Evolutionary conservation across 1,140 invertebrate species (phyloP).

Genomic region (Brachionus asplanchnoidis): DNA sequence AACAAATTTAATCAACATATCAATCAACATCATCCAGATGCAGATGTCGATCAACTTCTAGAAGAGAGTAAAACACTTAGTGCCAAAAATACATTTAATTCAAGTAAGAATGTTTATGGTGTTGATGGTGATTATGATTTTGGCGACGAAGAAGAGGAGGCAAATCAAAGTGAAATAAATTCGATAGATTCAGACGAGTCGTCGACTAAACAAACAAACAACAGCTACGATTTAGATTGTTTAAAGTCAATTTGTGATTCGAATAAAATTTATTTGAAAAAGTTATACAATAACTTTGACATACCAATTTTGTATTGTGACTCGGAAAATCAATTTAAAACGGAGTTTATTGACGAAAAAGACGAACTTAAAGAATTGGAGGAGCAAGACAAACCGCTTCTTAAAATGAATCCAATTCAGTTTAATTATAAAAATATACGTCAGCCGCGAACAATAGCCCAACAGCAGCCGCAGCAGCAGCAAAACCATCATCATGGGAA

Average conservation of each 20-base stretch:
- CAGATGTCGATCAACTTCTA: not conserved
- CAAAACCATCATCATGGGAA: not conserved
- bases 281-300: constrained; percentile 13
- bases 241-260: constrained; percentile 18
- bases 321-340: not conserved
- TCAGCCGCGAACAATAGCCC: not conserved
- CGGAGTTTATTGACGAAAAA: constrained; percentile 6
- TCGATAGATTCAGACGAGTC: not conserved
- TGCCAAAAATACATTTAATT: not conserved
- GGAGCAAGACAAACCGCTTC: not conserved
- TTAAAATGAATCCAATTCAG: constrained; percentile 36
- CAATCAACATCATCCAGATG: not conserved
- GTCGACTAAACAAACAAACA: not conserved
- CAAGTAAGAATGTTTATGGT: not conserved
- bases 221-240: constrained; percentile 23
- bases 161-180: not conserved
- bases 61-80: not conserved
- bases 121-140: not conserved
- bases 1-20: not conserved
- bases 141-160: not conserved
- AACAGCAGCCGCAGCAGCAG: no score
- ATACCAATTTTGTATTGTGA: constrained; percentile 27
- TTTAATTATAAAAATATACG: constrained; percentile 37
- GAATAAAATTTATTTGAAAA: constrained; percentile 20
- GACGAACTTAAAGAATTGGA: not conserved